Percentiles rank a stretch among this genome's conserved stretches.
Evolutionary conservation across 2,113 vertebrate genomes (phyloP).

Genomic region (Chauna torquata): DNA sequence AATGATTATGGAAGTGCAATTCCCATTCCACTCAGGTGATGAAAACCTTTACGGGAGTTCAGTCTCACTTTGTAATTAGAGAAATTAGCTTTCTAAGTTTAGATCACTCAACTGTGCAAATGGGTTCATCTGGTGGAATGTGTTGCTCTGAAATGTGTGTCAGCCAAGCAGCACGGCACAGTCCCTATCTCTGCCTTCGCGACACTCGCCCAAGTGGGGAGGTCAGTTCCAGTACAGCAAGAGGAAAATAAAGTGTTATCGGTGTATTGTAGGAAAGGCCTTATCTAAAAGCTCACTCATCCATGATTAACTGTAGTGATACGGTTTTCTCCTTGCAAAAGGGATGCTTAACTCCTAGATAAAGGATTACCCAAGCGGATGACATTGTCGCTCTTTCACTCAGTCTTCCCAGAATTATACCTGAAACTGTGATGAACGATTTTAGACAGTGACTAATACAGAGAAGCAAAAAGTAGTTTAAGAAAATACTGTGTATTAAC

Average conservation of each 20-base stretch:
- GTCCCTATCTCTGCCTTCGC: constrained; percentile 51
- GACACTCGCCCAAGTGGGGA: constrained; percentile 15
- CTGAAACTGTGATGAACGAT: neutral
- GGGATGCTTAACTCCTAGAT: constrained; percentile 30
- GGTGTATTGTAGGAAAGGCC: constrained; percentile 54
- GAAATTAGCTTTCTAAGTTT: constrained; percentile 78
- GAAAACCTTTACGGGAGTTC: constrained; percentile 71
- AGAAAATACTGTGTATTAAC: neutral
- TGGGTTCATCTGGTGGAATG: constrained; percentile 63
- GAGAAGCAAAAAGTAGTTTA: neutral
- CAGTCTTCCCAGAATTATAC: neutral
- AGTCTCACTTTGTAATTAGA: constrained; percentile 77
- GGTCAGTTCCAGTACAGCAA: constrained; percentile 31
- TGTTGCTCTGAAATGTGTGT: constrained; percentile 43
- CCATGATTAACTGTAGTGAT: neutral
- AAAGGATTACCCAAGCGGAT: constrained; percentile 17
- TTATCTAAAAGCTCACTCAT: constrained; percentile 53
- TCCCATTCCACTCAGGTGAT: constrained; percentile 67
- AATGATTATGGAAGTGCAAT: constrained; percentile 60
- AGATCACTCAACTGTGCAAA: constrained; percentile 74
- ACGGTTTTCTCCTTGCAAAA: neutral
- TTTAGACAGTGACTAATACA: neutral
- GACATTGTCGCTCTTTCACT: neutral
- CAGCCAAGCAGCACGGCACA: constrained; percentile 26
- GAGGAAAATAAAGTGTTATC: constrained; percentile 59